Percentiles rank a stretch among this genome's conserved stretches.
These are phyloP conservation scores for Diplolepis rosae DNA, from an alignment of 2,888 invertebrate genomes.

Conservation along the genomic window DNA sequence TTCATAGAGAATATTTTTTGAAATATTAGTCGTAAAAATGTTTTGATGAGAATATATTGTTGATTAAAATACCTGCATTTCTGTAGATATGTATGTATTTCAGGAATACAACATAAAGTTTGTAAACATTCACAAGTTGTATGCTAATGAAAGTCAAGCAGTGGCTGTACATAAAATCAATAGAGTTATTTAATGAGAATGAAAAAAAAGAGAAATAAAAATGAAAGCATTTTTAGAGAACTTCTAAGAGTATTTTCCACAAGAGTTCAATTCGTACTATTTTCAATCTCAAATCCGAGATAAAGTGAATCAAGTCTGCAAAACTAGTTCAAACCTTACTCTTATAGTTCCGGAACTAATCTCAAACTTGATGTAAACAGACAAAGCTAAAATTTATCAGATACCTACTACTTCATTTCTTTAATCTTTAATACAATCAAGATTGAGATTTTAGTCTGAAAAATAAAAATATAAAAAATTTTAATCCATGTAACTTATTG, in stretches of 20 bases:
- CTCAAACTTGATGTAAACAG: slow-evolving; percentile 18
- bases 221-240: background rate
- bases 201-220: background rate
- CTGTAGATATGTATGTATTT: too few relatives aligned
- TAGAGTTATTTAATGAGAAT: background rate
- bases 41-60: too few relatives aligned
- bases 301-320: slow-evolving; percentile 9
- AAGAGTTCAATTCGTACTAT: slow-evolving; percentile 20
- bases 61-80: too few relatives aligned
- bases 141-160: background rate
- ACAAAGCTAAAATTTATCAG: background rate
- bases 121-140: background rate
- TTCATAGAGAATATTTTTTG: too few relatives aligned
- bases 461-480: background rate
- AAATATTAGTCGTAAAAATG: too few relatives aligned
- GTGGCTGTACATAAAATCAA: background rate
- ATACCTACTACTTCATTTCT: too few relatives aligned
- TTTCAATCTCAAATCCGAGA: slow-evolving; percentile 17
- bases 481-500: background rate
- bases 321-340: background rate
- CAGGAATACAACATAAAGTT: too few relatives aligned
- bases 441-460: too few relatives aligned
- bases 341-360: slow-evolving; percentile 18
- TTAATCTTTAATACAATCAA: too few relatives aligned
- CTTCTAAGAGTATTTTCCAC: slow-evolving; percentile 1